Evolutionary conservation across 2,888 invertebrate genomes (phyloP), one percentile per base, ranked within the genome.

Genomic region (Watsonalla binaria): DNA sequence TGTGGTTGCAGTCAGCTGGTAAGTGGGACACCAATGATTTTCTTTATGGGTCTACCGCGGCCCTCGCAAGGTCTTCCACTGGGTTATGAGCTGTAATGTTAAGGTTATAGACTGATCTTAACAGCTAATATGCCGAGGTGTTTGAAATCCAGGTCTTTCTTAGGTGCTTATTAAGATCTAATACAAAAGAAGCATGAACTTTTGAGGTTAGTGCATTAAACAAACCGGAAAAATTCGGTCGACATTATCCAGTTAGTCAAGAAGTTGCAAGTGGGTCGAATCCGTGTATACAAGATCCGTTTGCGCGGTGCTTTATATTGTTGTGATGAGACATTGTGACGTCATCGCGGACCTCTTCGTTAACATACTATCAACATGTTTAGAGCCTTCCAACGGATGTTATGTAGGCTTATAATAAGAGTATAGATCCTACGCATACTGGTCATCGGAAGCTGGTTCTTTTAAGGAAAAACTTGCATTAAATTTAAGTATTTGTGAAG

Each of bases 21-120:
- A 88, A 88, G 84, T 88, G 64, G 88, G 84, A 66, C 87, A 86
- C 62, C 75, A 70, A 76, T 84, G 82, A 76, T 86, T 87, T 84
- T 85, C 86, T 84, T 85, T 72, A 80, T 72, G 73, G 77, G 73
- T 77, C 82, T 80, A 70, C 73, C 71, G 72, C 70, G 80, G 82
- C 81, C 81, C 82, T 82, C 75, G 66, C 74, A 76, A 80, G 82
- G 83, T 66, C 78, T 80, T 73, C 72, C 73, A 70, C 76, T 72
- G 65, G 66, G 65, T 72, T 74, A 67, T 59, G 66, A 65, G 53
- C 66, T 64, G 70, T 75, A 73, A 72, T 72, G 73, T 71, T 76
- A 77, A 81, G 80, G 81, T 80, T 79, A 71, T 58, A 63, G 54
- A 57, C 60, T 57, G 58, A 56, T 58, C 60, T 54, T 53, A 51